A percentile compares a stretch with the other conserved stretches of the same genome.
These are phyloP conservation scores for Apamea anceps DNA, from an alignment of 2,888 invertebrate genomes.

Conservation along the genomic window DNA sequence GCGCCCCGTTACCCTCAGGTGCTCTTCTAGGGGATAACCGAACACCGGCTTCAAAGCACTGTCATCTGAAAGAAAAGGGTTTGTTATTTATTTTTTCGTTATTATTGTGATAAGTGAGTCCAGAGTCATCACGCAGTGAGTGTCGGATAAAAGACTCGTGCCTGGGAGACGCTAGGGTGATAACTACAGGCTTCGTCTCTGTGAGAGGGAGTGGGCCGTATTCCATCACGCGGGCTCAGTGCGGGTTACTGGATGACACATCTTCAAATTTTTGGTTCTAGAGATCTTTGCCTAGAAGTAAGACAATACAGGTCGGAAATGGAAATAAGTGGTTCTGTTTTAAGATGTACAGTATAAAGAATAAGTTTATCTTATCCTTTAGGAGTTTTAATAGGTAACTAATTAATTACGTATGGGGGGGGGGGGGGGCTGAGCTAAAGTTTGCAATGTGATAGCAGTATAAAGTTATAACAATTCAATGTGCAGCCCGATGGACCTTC, in stretches of 20 bases:
- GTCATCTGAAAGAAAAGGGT: conserved; percentile 89
- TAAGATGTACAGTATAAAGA: not conserved
- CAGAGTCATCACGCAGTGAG: not conserved
- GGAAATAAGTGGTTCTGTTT: not conserved
- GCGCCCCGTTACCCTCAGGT: conserved; percentile 94
- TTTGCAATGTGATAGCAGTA: too few relatives aligned
- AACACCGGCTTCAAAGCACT: conserved; percentile 96
- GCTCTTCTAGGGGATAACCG: conserved; percentile 96
- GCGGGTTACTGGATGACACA: too few relatives aligned
- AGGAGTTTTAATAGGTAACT: not conserved
- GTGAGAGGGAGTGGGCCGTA: too few relatives aligned
- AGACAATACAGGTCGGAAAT: not conserved
- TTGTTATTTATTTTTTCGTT: conserved; percentile 22
- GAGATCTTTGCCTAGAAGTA: not conserved
- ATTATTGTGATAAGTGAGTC: not conserved
- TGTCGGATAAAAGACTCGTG: too few relatives aligned
- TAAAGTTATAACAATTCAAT: not conserved
- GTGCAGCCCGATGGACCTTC: not conserved
- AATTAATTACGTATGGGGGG: not conserved
- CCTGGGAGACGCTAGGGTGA: too few relatives aligned
- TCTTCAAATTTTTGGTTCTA: not conserved
- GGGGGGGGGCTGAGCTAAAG: not conserved
- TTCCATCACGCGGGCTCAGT: too few relatives aligned
- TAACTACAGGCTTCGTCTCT: not conserved
- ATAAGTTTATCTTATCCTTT: not conserved